Conservation (phyloP, 2,888 invertebrate species). For the Aquatica leii region DNA sequence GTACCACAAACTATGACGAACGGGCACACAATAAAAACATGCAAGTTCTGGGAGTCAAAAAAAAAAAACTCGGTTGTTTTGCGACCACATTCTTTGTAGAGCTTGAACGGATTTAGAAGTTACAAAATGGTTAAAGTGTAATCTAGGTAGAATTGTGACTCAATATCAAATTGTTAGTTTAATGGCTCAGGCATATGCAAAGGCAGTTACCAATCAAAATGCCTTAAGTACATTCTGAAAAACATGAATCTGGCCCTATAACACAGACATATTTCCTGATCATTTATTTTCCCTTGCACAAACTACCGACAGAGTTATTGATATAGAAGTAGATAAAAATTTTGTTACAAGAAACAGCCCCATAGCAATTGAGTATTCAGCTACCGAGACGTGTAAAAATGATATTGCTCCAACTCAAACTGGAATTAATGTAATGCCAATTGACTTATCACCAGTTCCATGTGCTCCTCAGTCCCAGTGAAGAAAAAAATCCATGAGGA, state of each 20-base stretch:
- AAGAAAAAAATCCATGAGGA: too few relatives aligned
- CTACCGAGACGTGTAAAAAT: too few relatives aligned
- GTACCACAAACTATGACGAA: neutral
- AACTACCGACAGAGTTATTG: neutral
- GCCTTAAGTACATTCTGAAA: conserved; percentile 19
- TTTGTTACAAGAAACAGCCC: too few relatives aligned
- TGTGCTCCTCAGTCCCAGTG: too few relatives aligned
- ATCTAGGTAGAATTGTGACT: conserved; percentile 36
- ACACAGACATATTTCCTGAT: conserved; percentile 10
- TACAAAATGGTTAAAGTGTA: conserved; percentile 38
- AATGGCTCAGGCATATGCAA: conserved; percentile 33
- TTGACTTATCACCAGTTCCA: too few relatives aligned
- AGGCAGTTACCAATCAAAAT: conserved; percentile 23
- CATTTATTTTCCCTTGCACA: neutral
- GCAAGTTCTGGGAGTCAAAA: too few relatives aligned
- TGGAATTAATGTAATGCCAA: too few relatives aligned
- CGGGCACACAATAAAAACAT: neutral
- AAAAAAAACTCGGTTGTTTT: neutral
- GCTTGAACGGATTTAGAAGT: conserved; percentile 19
- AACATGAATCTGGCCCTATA: conserved; percentile 22
- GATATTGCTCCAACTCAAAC: too few relatives aligned
- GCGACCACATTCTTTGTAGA: neutral
- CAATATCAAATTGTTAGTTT: conserved; percentile 37
- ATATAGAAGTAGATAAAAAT: too few relatives aligned
- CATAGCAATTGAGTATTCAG: too few relatives aligned